Base-by-base conservation (phyloP, 2,888 invertebrate species). In the Eudasyphora cyanicolor region DNA sequence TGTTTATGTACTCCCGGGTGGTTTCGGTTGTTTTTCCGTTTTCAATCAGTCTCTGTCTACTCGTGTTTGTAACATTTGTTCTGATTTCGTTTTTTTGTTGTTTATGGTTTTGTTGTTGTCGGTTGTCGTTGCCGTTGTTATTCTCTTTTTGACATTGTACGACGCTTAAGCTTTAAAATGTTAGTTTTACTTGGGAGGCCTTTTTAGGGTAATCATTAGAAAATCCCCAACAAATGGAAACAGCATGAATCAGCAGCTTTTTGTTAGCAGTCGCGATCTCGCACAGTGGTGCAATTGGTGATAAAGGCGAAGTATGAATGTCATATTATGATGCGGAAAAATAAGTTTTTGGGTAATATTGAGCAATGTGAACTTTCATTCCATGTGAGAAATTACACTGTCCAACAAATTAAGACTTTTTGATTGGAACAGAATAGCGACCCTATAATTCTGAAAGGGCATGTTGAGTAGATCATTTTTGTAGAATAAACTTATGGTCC, bases 221-320 rank as follows among this genome's bases (percentile, higher is more conserved):
- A 64, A 42, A 42, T 35, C 35, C 27, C n/a, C 49, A 21, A 75
- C 17, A 17, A 74, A 62, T 38, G 19, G 10, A 12, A 60, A 74
- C n/a, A 6, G 60, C 32, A 75, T 76, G 76, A 69, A 70, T 60
- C 76, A 70, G 69, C 60, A 57, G 38, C 12, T 60, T 60, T 60
- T 3, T 27, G 10, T n/a, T n/a, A 1, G 24, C 27, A 14, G 12
- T 24, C 8, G 17, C 49, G 17, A 17, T n/a, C 32, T 4, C 14
- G 27, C 24, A 27, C 27, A 21, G 14, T 27, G 54, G 19, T 7
- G 8, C 21, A 21, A n/a, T n/a, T n/a, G n/a, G n/a, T n/a, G n/a
- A n/a, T n/a, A n/a, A n/a, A n/a, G n/a, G n/a, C n/a, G n/a, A n/a
- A n/a, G n/a, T n/a, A n/a, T n/a, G n/a, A n/a, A n/a, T n/a, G n/a